phyloP scores from a whole-genome alignment of 1,140 invertebrate genomes.

The Drosophila funebris region DNA sequence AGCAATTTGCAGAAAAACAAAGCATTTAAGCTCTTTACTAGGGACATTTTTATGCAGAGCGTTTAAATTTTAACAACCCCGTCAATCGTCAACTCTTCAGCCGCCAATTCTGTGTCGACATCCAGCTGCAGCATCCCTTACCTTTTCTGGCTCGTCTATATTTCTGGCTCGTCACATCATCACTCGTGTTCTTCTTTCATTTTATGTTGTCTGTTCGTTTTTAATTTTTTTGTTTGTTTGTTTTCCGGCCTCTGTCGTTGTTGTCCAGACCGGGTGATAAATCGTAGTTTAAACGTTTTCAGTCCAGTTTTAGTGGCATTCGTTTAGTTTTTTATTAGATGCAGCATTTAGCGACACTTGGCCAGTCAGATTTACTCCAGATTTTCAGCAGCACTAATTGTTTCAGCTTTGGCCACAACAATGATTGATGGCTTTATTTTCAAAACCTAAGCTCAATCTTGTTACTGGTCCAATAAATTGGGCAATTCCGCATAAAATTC shows the following conservation, averaged over 20 bases:
- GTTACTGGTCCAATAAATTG: neutral
- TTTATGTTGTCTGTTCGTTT: slow-evolving; percentile 44
- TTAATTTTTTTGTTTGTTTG: slow-evolving; percentile 33
- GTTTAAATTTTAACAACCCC: slow-evolving; percentile 72
- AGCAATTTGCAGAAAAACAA: slow-evolving; percentile 69
- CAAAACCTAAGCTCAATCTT: neutral
- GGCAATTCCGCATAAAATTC: neutral
- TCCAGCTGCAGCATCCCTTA: neutral
- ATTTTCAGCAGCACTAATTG: slow-evolving; percentile 57
- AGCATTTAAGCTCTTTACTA: slow-evolving; percentile 34
- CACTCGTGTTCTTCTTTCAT: slow-evolving; percentile 46
- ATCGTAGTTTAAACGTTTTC: slow-evolving; percentile 79
- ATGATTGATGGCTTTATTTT: slow-evolving; percentile 62
- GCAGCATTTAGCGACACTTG: slow-evolving; percentile 69
- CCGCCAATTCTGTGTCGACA: neutral
- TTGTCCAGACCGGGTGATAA: slow-evolving; percentile 62
- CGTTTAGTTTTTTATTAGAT: slow-evolving; percentile 80
- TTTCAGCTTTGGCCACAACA: slow-evolving; percentile 44
- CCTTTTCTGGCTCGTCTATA: neutral
- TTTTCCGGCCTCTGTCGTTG: no score
- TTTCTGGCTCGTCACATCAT: slow-evolving; percentile 68
- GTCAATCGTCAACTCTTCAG: slow-evolving; percentile 44
- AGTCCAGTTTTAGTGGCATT: slow-evolving; percentile 73
- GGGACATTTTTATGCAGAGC: slow-evolving; percentile 61
- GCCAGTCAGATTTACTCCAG: slow-evolving; percentile 52